phyloP scores from a whole-genome alignment of 2,113 vertebrate genomes.

The Bettongia penicillata region DNA sequence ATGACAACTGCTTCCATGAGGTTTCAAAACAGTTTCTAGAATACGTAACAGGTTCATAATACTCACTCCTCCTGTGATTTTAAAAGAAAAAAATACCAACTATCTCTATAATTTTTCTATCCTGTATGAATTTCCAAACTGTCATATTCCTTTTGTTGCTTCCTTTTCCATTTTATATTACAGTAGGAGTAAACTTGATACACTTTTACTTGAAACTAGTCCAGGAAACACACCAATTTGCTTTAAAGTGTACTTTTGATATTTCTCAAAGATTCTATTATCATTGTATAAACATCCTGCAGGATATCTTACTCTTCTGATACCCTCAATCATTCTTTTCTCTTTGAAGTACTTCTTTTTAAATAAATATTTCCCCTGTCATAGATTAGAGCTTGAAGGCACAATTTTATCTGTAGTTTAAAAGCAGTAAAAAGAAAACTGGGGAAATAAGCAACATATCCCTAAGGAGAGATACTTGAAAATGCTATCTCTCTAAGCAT shows the following conservation, averaged over 20 bases:
- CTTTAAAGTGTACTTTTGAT: neutral
- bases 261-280: neutral
- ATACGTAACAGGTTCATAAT: too few relatives aligned
- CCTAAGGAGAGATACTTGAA: neutral
- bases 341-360: neutral
- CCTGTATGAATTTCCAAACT: neutral
- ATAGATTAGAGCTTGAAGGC: neutral
- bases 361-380: neutral
- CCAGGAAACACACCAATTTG: neutral
- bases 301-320: neutral
- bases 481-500: neutral
- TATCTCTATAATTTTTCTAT: neutral
- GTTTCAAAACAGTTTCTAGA: too few relatives aligned
- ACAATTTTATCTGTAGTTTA: neutral
- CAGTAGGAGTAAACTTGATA: neutral
- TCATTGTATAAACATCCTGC: neutral
- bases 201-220: neutral
- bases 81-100: neutral
- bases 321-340: neutral
- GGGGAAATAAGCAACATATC: neutral
- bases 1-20: too few relatives aligned
- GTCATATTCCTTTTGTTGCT: neutral
- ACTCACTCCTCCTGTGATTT: neutral
- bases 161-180: neutral
- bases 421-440: neutral